phyloP scores from a whole-genome alignment of 2,888 invertebrate genomes.

The Drosophila melanocephala region DNA sequence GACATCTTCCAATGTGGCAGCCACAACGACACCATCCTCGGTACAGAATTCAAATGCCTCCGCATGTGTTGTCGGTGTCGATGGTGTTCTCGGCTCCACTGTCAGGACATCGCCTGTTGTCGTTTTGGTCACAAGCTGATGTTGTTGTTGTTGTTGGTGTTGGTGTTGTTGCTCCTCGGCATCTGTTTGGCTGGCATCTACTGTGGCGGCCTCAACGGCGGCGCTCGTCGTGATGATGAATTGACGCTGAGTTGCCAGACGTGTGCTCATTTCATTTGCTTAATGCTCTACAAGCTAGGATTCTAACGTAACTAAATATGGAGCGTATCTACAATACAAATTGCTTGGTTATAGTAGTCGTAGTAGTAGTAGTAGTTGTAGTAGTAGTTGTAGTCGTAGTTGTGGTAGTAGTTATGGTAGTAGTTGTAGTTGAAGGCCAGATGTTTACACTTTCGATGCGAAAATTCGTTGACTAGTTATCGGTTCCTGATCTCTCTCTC shows the following conservation, averaged over 20 bases:
- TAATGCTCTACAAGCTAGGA: conserved; percentile 30
- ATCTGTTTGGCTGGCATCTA: conserved; percentile 65
- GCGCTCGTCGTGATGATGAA: conserved; percentile 82
- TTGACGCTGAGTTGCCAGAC: conserved; percentile 84
- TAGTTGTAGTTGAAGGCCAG: conserved; percentile 32
- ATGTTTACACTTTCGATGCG: conserved; percentile 51
- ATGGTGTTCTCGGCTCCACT: conserved; percentile 54
- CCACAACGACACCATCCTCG: conserved; percentile 74
- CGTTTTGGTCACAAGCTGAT: conserved; percentile 29
- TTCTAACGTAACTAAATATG: conserved; percentile 15
- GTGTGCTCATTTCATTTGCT: conserved; percentile 82
- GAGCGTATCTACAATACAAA: conserved; percentile 13
- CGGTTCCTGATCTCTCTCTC: conserved; percentile 11
- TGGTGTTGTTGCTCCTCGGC: conserved; percentile 62
- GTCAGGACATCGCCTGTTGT: conserved; percentile 52
- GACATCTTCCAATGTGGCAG: conserved; percentile 79
- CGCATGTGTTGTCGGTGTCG: conserved; percentile 45
- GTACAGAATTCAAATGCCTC: conserved; percentile 73
- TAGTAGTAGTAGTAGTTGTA: not conserved
- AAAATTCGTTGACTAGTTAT: conserved; percentile 72
- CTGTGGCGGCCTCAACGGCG: conserved; percentile 41
- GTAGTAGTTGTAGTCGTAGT: not conserved
- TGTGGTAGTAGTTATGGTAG: not conserved
- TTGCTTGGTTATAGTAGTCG: not conserved
- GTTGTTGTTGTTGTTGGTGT: conserved; percentile 34